Evolutionary conservation across 2,888 invertebrate genomes (phyloP).

Genomic region (Trachelus stipa): DNA sequence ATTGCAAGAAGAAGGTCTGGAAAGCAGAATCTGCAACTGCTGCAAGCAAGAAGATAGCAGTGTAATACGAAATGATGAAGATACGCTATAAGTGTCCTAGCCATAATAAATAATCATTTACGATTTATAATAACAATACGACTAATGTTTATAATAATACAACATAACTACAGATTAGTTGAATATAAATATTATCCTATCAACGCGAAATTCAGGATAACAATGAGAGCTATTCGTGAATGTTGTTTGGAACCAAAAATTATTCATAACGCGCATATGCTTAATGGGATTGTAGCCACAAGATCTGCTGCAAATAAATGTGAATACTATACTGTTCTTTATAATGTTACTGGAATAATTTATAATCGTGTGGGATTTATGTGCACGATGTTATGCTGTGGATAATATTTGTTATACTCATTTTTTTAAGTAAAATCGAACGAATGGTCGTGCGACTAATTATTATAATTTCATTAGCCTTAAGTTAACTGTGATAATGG

Average conservation of each 20-base stretch:
- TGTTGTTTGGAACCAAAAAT: constrained; percentile 1
- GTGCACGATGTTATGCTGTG: background rate
- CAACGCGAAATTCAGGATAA: background rate
- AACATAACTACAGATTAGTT: constrained; percentile 17
- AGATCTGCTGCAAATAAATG: constrained; percentile 7
- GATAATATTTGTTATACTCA: background rate
- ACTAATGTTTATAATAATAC: constrained; percentile 10
- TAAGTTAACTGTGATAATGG: constrained; percentile 56
- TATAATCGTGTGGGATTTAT: background rate
- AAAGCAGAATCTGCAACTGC: constrained; percentile 42
- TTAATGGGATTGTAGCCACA: background rate
- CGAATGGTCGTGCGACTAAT: background rate
- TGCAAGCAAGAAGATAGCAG: constrained; percentile 13
- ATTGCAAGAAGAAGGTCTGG: constrained; percentile 64
- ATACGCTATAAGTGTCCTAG: background rate
- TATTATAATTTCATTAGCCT: constrained; percentile 30
- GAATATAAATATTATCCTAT: constrained; percentile 23
- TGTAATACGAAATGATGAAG: background rate
- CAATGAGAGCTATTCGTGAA: background rate
- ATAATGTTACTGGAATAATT: background rate
- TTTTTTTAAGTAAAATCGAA: background rate
- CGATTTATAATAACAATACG: background rate
- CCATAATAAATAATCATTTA: background rate
- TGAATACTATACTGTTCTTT: constrained; percentile 2
- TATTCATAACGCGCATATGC: background rate